A percentile compares a stretch with the other conserved stretches of the same genome.
Conservation (phyloP, 1,140 invertebrate species). For the Ceratina calcarata region DNA sequence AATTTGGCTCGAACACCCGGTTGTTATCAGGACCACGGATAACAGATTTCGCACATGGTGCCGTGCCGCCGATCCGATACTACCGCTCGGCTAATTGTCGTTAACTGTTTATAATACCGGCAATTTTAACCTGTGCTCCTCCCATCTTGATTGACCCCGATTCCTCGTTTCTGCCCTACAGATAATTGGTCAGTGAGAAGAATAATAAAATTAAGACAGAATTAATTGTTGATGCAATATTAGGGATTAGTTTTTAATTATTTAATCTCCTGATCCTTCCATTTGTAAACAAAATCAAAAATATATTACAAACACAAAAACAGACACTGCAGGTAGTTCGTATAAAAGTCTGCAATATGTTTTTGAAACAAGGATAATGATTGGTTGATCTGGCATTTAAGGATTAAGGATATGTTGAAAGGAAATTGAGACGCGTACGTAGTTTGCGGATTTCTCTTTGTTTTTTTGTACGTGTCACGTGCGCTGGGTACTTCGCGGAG, state of each 20-base stretch:
- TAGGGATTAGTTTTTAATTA: too few species aligned
- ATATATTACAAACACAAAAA: too few species aligned
- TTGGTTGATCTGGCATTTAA: too few species aligned
- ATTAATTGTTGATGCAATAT: too few species aligned
- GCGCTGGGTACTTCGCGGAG: constrained; percentile 11
- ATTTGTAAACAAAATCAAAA: too few species aligned
- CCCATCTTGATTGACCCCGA: constrained; percentile 11
- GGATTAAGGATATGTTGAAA: neutral
- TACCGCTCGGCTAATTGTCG: constrained; percentile 50
- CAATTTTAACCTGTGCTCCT: constrained; percentile 22
- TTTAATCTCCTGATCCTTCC: too few species aligned
- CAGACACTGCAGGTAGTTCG: too few species aligned
- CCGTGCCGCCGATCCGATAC: constrained; percentile 32
- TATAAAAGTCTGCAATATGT: too few species aligned
- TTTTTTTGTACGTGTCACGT: constrained; percentile 9
- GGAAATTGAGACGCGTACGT: neutral
- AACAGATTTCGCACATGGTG: constrained; percentile 56
- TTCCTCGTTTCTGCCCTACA: neutral
- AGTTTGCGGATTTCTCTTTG: neutral
- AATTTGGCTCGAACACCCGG: constrained; percentile 51
- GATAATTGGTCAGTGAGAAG: neutral
- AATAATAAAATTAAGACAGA: too few species aligned
- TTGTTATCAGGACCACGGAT: constrained; percentile 38
- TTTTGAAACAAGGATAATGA: too few species aligned
- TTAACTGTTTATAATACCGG: constrained; percentile 50